Conservation (phyloP, 2,888 invertebrate species). For the Habrosyne pyritoides region DNA sequence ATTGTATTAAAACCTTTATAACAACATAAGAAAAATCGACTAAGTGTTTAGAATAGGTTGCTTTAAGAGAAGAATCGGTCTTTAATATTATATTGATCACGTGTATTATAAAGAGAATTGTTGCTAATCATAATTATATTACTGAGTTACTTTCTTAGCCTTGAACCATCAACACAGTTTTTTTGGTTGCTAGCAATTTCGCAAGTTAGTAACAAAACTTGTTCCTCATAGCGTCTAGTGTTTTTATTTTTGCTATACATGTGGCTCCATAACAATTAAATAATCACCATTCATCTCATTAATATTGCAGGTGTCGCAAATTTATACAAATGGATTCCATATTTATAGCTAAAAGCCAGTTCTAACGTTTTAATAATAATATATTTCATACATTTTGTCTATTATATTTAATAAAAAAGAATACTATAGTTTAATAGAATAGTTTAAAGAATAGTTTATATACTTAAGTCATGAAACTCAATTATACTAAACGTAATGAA, state of each 20-base stretch:
- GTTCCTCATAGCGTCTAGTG: constrained; percentile 25
- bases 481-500: constrained; percentile 12
- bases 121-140: constrained; percentile 10
- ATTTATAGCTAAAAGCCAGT: constrained; percentile 26
- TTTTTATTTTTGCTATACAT: constrained; percentile 34
- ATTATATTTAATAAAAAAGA: constrained; percentile 12
- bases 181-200: constrained; percentile 36
- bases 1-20: too few relatives aligned
- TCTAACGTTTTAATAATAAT: constrained; percentile 26
- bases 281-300: constrained; percentile 42
- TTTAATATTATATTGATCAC: background rate
- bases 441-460: too few relatives aligned
- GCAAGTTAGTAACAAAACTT: constrained; percentile 40
- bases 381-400: constrained; percentile 20
- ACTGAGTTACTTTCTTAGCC: constrained; percentile 53
- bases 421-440: too few relatives aligned
- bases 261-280: constrained; percentile 42
- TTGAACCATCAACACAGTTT: constrained; percentile 42
- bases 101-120: too few relatives aligned
- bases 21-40: too few relatives aligned
- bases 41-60: too few relatives aligned
- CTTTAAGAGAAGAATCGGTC: too few relatives aligned
- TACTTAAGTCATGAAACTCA: constrained; percentile 14
- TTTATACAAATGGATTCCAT: constrained; percentile 58
- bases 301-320: constrained; percentile 62